Evolutionary conservation across 2,888 invertebrate species (phyloP).

Genomic region (Lasioglossum calceatum): DNA sequence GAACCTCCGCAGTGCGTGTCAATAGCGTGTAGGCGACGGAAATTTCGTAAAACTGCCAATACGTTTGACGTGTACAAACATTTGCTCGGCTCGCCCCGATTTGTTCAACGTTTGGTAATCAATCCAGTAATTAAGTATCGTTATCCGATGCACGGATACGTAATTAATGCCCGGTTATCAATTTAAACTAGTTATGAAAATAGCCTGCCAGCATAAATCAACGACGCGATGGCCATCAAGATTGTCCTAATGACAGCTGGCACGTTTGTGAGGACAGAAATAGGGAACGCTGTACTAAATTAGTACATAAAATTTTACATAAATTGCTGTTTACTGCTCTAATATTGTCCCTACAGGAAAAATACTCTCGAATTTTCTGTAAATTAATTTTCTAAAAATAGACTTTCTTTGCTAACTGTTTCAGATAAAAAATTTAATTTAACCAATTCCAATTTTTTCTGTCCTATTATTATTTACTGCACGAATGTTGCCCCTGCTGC

Average conservation of each 20-base stretch:
- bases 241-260: not conserved
- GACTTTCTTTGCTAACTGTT: too few species aligned
- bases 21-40: not conserved
- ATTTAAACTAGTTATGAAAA: slow-evolving; percentile 6
- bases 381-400: not conserved
- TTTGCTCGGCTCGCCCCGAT: not conserved
- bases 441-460: too few species aligned
- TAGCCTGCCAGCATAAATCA: not conserved
- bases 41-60: not conserved
- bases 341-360: not conserved
- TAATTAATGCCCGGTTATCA: not conserved
- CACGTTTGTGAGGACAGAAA: not conserved
- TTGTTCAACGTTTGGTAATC: slow-evolving; percentile 17
- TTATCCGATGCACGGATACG: not conserved
- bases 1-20: not conserved
- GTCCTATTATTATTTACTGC: not conserved
- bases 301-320: not conserved
- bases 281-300: not conserved
- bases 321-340: not conserved
- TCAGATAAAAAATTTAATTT: too few species aligned
- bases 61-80: not conserved
- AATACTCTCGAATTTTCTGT: not conserved
- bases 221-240: not conserved
- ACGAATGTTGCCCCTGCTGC: not conserved
- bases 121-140: slow-evolving; percentile 24